phyloP scores from a whole-genome alignment of 2,888 invertebrate species.

The Nycteola revayana region DNA sequence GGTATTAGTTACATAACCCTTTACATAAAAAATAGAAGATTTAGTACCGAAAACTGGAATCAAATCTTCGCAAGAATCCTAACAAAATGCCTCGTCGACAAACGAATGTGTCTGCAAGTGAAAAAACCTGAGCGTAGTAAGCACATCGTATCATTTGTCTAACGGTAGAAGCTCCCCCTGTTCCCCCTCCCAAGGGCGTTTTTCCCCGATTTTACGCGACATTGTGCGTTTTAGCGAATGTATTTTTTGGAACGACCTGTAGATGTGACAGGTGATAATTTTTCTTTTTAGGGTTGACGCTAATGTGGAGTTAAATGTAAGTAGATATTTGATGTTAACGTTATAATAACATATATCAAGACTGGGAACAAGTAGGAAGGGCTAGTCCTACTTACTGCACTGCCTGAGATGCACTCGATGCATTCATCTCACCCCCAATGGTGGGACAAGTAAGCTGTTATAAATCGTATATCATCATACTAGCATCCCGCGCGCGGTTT shows the following conservation, averaged over 20 bases:
- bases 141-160: slow-evolving; percentile 41
- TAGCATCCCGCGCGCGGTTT: no score
- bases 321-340: no score
- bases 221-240: slow-evolving; percentile 30
- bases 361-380: no score
- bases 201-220: slow-evolving; percentile 29
- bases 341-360: no score
- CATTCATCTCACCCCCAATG: no score
- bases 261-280: slow-evolving; percentile 32
- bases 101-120: slow-evolving; percentile 14
- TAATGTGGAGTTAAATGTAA: no score
- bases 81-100: slow-evolving; percentile 14
- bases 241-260: slow-evolving; percentile 39
- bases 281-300: slow-evolving; percentile 14
- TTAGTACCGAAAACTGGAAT: neutral
- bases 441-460: no score
- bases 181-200: slow-evolving; percentile 18
- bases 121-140: slow-evolving; percentile 38
- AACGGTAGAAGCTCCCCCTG: slow-evolving; percentile 29
- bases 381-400: no score
- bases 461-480: no score
- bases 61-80: slow-evolving; percentile 4
- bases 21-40: neutral
- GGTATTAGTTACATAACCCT: no score
- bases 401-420: no score